A percentile compares a stretch with the other conserved stretches of the same genome.
Conservation (phyloP, 2,888 invertebrate species). For the Leptopilina syphax region DNA sequence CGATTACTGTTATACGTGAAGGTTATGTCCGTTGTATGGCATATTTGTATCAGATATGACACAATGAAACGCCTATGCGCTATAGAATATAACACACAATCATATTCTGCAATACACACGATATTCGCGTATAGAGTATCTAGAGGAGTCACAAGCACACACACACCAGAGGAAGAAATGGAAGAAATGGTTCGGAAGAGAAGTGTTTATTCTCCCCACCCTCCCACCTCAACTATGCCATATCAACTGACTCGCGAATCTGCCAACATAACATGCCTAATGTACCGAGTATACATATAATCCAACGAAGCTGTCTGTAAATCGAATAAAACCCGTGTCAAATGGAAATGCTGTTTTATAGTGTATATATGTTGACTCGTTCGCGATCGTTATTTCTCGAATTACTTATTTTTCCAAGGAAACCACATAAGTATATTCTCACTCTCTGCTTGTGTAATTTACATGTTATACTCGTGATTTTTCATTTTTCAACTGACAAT, state of each 20-base stretch:
- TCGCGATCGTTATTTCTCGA: slow-evolving; percentile 11
- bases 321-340: slow-evolving; percentile 6
- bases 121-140: background rate
- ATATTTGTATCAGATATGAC: slow-evolving; percentile 16
- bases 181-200: slow-evolving; percentile 10
- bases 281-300: slow-evolving; percentile 11
- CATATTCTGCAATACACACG: background rate
- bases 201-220: slow-evolving; percentile 25
- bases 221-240: background rate
- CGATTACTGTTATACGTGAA: slow-evolving; percentile 1
- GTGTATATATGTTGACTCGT: background rate
- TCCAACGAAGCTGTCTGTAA: slow-evolving; percentile 9
- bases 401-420: slow-evolving; percentile 15
- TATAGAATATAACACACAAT: background rate
- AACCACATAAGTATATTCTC: background rate
- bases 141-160: background rate
- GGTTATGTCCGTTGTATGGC: slow-evolving; percentile 7
- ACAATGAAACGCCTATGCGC: background rate
- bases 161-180: background rate
- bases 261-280: slow-evolving; percentile 13
- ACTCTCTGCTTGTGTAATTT: background rate
- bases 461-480: background rate
- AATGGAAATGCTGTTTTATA: slow-evolving; percentile 15
- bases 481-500: background rate
- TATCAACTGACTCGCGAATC: slow-evolving; percentile 32